Evolutionary conservation across 2,888 invertebrate species (phyloP).

Genomic region (Caenorhabditis panamensis): DNA sequence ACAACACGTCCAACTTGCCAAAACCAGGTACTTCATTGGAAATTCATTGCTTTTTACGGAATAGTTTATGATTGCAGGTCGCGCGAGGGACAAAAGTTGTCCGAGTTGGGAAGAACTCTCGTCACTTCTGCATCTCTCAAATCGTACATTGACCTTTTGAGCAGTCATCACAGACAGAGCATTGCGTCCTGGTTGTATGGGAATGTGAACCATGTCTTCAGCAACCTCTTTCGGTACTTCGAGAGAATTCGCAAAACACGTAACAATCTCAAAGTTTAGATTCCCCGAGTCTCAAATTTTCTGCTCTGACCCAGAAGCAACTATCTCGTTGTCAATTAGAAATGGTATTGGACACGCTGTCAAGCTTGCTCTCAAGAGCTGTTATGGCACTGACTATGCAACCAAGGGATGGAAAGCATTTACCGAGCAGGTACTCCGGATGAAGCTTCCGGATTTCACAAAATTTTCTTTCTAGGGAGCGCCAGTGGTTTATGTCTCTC

Average conservation of each 20-base stretch:
- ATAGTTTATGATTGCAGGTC: conserved; percentile 46
- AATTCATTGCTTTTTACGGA: conserved; percentile 20
- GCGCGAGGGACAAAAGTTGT: conserved; percentile 69
- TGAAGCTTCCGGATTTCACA: not conserved
- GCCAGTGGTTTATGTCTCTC: conserved; percentile 77
- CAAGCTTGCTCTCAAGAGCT: conserved; percentile 69
- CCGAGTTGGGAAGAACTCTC: conserved; percentile 74
- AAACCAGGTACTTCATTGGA: conserved; percentile 61
- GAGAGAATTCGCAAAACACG: not conserved
- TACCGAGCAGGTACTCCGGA: conserved; percentile 63
- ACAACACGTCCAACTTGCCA: conserved; percentile 61
- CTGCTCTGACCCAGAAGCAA: conserved; percentile 72
- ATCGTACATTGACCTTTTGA: conserved; percentile 76
- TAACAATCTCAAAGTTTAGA: conserved; percentile 46
- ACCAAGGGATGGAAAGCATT: conserved; percentile 73
- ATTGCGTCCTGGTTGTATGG: conserved; percentile 75
- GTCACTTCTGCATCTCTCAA: conserved; percentile 75
- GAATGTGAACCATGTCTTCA: conserved; percentile 68
- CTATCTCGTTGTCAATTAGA: conserved; percentile 66
- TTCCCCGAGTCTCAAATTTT: conserved; percentile 70
- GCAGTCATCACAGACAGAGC: conserved; percentile 72
- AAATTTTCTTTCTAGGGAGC: conserved; percentile 57
- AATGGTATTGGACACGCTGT: conserved; percentile 76
- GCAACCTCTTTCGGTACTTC: conserved; percentile 63
- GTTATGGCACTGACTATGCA: conserved; percentile 69